Evolutionary conservation across 2,888 invertebrate species (phyloP).

Genomic region (Pseudococcus viburni): DNA sequence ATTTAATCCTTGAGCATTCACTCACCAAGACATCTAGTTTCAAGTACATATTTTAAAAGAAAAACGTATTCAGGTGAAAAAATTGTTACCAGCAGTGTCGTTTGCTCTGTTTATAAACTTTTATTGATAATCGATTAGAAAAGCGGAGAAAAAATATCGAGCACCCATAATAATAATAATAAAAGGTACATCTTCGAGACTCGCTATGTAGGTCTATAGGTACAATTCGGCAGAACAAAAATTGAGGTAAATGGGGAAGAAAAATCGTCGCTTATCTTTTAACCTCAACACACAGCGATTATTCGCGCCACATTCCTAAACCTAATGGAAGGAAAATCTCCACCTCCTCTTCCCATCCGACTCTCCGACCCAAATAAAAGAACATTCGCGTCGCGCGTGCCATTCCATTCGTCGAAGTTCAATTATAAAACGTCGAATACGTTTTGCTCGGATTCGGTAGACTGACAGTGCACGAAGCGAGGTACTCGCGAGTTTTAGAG

Average conservation of each 20-base stretch:
- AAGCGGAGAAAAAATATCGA: too few species aligned
- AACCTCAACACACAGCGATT: neutral
- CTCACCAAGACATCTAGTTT: too few species aligned
- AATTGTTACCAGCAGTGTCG: too few species aligned
- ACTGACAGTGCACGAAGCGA: neutral
- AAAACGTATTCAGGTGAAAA: too few species aligned
- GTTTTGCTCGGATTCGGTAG: neutral
- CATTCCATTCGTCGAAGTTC: slow-evolving; percentile 12
- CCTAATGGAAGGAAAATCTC: neutral
- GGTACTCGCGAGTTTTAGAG: neutral
- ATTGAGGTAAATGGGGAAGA: neutral
- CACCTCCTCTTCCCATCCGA: too few species aligned
- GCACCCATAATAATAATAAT: too few species aligned
- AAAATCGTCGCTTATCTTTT: neutral
- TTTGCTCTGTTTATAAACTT: too few species aligned
- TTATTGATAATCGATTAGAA: too few species aligned
- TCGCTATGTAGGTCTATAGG: too few species aligned
- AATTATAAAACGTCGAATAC: slow-evolving; percentile 18
- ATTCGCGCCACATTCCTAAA: slow-evolving; percentile 1
- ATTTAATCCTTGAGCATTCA: too few species aligned
- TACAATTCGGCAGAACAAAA: neutral
- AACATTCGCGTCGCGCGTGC: slow-evolving; percentile 17
- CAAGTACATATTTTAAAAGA: too few species aligned
- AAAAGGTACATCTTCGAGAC: too few species aligned
- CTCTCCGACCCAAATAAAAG: neutral